Conservation (phyloP, 2,797 vertebrate genomes). For the Emys orbicularis region DNA sequence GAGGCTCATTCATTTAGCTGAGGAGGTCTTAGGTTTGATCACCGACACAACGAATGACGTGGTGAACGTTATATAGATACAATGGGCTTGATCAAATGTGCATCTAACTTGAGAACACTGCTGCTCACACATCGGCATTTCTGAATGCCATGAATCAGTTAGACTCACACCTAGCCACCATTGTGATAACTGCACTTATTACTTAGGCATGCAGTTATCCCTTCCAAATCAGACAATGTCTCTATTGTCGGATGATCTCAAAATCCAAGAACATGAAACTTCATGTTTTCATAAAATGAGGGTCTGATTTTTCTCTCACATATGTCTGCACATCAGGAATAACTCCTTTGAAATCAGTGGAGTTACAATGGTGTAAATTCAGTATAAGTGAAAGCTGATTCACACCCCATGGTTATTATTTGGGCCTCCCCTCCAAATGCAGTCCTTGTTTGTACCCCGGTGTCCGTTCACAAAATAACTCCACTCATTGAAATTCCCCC, state of each 20-base stretch:
- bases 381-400: background rate
- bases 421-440: background rate
- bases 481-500: background rate
- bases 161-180: background rate
- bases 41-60: background rate
- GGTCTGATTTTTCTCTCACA: background rate
- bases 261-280: background rate
- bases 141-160: background rate
- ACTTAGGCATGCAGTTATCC: background rate
- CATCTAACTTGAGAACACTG: background rate
- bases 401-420: background rate
- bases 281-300: background rate
- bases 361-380: background rate
- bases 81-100: background rate
- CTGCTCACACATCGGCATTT: background rate
- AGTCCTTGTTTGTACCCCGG: background rate
- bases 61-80: background rate
- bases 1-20: background rate
- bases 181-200: background rate
- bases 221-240: background rate
- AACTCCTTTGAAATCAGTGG: background rate
- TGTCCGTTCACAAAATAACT: background rate
- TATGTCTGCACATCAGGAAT: background rate
- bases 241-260: background rate
- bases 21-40: background rate